A percentile compares a stretch with the other conserved stretches of the same genome.
Conservation (phyloP, 2,888 invertebrate species). For the Drosophila flavopinicola region DNA sequence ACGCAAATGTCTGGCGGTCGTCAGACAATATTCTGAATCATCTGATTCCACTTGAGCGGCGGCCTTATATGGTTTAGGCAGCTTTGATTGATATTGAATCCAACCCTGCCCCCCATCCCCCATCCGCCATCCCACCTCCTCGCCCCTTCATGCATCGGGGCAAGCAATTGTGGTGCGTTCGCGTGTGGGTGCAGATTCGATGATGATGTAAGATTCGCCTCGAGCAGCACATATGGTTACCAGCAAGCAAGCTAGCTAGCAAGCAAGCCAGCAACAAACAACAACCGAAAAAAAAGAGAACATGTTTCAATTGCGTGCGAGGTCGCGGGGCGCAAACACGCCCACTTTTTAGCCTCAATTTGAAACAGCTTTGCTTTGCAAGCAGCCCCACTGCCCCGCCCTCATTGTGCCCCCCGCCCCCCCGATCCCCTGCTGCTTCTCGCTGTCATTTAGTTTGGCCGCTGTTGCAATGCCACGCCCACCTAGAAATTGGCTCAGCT, state of each 20-base stretch:
- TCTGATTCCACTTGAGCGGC: slow-evolving; percentile 15
- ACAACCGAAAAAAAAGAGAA: slow-evolving; percentile 25
- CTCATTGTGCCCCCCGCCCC: too few relatives aligned
- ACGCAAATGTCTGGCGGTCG: slow-evolving; percentile 46
- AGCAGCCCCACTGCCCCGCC: neutral
- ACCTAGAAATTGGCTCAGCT: slow-evolving; percentile 27
- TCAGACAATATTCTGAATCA: slow-evolving; percentile 47
- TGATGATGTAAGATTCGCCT: slow-evolving; percentile 52
- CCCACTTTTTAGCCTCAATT: slow-evolving; percentile 50
- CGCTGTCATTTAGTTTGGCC: slow-evolving; percentile 3
- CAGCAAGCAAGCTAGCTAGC: slow-evolving; percentile 5
- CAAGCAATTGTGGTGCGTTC: slow-evolving; percentile 3
- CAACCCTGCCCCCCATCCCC: neutral
- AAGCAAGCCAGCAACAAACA: slow-evolving; percentile 2
- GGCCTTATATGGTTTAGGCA: slow-evolving; percentile 32
- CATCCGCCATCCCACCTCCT: neutral
- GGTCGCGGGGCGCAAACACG: slow-evolving; percentile 51
- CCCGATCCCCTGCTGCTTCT: neutral
- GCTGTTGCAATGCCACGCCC: slow-evolving; percentile 18
- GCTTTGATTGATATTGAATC: slow-evolving; percentile 42
- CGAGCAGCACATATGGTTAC: slow-evolving; percentile 27
- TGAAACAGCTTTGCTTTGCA: slow-evolving; percentile 38
- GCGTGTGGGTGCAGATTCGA: slow-evolving; percentile 42
- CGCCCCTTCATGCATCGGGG: slow-evolving; percentile 1
- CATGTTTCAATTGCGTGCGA: slow-evolving; percentile 68